Percentiles rank a stretch among this genome's conserved stretches.
phyloP scores from a whole-genome alignment of 1,140 invertebrate genomes.

The Drosophila melanogaster region Release_6_plus_ISO1_MT NT_033779.5:19251001-19251500 shows the following conservation, averaged over 20 bases:
- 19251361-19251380: no score
- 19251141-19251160: slow-evolving; percentile 77
- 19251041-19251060: slow-evolving; percentile 66
- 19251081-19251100: slow-evolving; percentile 5
- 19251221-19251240: background rate
- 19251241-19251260: no score
- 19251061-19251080: slow-evolving; percentile 55
- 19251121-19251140: slow-evolving; percentile 66
- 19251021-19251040: slow-evolving; percentile 35
- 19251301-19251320: no score
- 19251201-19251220: slow-evolving; percentile 18
- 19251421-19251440: no score
- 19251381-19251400: no score
- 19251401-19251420: no score
- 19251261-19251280: no score
- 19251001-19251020: slow-evolving; percentile 60
- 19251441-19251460: background rate
- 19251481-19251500: slow-evolving; percentile 28
- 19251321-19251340: no score
- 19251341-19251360: no score
- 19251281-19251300: no score
- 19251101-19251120: background rate
- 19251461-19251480: slow-evolving; percentile 4
- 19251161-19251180: slow-evolving; percentile 77
- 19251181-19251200: slow-evolving; percentile 40